phyloP scores from a whole-genome alignment of 1,140 invertebrate species.

The Tenebrio molitor region DNA sequence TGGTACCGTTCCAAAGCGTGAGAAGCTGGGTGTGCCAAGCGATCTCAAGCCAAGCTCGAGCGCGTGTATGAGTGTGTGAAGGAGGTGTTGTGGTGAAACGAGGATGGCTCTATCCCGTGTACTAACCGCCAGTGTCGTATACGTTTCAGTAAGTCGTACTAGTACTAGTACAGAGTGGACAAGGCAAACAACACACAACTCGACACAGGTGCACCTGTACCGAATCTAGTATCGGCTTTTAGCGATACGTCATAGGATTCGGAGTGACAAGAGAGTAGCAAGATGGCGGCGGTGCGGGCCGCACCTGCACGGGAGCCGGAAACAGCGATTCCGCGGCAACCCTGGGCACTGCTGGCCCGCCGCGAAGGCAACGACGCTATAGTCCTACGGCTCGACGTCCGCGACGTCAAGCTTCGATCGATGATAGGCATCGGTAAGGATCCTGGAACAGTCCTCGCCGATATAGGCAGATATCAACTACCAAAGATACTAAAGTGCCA shows the following conservation, averaged over 20 bases:
- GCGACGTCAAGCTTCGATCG: conserved; percentile 71
- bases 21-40: too few species aligned
- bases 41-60: too few species aligned
- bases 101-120: too few species aligned
- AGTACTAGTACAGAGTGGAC: neutral
- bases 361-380: conserved; percentile 73
- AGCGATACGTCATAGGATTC: neutral
- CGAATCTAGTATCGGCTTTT: conserved; percentile 35
- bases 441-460: conserved; percentile 61
- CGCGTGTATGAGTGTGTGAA: too few species aligned
- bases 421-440: conserved; percentile 63
- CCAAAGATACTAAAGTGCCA: too few species aligned
- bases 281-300: conserved; percentile 89
- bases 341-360: conserved; percentile 72
- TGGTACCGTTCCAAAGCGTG: too few species aligned
- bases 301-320: conserved; percentile 87
- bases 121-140: too few species aligned
- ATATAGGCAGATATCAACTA: conserved; percentile 41
- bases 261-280: conserved; percentile 86
- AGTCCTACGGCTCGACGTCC: conserved; percentile 77
- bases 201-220: conserved; percentile 14
- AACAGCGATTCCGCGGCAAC: conserved; percentile 70
- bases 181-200: neutral
- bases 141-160: neutral
- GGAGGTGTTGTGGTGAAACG: too few species aligned